Conservation (phyloP, 2,113 vertebrate species). For the Xyliphius kryptos region DNA sequence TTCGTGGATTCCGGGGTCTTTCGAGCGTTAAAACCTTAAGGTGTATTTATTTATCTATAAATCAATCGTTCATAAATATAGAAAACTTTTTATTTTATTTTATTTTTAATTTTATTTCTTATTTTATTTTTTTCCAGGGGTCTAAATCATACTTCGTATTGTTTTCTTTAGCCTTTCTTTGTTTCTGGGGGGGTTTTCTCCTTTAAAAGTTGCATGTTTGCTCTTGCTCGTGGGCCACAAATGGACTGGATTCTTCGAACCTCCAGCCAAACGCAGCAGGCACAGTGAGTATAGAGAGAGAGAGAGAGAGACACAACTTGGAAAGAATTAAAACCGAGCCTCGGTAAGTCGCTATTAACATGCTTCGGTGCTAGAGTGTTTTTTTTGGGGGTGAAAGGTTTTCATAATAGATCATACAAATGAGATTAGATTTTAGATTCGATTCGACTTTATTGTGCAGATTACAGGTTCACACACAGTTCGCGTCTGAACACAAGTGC, state of each 20-base stretch:
- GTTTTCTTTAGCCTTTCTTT: no score
- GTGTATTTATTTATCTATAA: constrained; percentile 44
- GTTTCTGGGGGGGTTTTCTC: no score
- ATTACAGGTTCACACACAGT: no score
- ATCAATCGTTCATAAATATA: constrained; percentile 50
- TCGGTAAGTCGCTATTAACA: constrained; percentile 49
- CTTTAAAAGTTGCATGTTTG: constrained; percentile 25
- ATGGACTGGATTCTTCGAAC: constrained; percentile 41
- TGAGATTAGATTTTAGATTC: no score
- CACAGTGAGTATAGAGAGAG: constrained; percentile 37
- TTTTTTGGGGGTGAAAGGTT: no score
- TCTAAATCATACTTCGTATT: constrained; percentile 10
- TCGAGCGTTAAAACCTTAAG: no score
- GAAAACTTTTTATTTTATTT: constrained; percentile 23
- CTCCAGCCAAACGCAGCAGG: constrained; percentile 38
- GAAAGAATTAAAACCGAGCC: constrained; percentile 44
- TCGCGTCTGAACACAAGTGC: no score
- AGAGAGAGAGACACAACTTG: no score
- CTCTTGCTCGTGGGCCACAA: constrained; percentile 39
- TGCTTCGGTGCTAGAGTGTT: constrained; percentile 7
- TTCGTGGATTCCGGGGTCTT: constrained; percentile 60
- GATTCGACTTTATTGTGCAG: no score
- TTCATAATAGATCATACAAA: no score
- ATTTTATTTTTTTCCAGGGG: constrained; percentile 17
- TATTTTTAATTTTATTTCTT: constrained; percentile 42